Conservation (phyloP, 2,113 vertebrate genomes). For the Rhynchomys soricoides region DNA sequence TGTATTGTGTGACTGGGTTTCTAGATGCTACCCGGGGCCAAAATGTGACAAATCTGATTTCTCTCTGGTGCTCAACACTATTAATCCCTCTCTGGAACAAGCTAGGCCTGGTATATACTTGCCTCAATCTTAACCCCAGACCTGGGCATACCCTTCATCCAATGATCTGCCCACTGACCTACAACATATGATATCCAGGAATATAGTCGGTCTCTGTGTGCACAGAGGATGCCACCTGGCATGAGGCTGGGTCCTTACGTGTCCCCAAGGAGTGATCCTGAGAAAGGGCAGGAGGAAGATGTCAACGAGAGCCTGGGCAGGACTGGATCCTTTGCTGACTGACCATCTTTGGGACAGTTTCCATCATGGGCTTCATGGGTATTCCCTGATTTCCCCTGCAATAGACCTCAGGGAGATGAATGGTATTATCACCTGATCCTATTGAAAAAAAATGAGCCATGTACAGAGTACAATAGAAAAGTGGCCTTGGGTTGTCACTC, state of each 20-base stretch:
- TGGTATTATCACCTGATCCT: accelerated
- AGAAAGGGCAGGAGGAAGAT: background rate
- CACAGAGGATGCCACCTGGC: background rate
- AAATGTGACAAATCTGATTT: background rate
- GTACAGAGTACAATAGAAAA: accelerated
- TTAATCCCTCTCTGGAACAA: background rate
- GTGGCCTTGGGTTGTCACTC: background rate
- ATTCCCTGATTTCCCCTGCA: background rate
- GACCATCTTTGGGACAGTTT: background rate
- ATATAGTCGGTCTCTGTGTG: background rate
- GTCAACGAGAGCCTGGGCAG: background rate
- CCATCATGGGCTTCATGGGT: accelerated
- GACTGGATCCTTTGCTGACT: background rate
- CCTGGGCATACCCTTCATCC: accelerated
- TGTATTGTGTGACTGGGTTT: background rate
- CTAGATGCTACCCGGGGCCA: background rate
- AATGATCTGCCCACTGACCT: background rate
- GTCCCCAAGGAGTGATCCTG: background rate
- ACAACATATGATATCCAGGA: background rate
- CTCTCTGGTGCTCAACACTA: accelerated
- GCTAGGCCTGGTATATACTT: background rate
- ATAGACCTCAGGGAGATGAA: accelerated
- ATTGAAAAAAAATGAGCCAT: background rate
- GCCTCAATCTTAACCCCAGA: background rate
- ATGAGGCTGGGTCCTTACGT: background rate